Conservation (phyloP, 2,113 vertebrate genomes). For the Pyrgilauda ruficollis region DNA sequence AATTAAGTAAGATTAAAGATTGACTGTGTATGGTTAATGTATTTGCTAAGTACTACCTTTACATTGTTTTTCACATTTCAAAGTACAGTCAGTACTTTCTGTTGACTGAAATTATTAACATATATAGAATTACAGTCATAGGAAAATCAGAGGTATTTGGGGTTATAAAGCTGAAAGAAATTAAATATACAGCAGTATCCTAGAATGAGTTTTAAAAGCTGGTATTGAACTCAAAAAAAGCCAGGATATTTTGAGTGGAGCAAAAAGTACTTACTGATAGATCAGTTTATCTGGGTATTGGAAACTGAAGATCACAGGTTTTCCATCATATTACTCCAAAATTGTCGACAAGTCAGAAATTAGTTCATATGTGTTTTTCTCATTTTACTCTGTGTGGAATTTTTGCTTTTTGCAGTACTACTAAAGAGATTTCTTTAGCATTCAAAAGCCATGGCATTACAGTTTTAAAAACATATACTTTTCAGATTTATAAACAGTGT, state of each 20-base stretch:
- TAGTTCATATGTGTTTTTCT: background rate
- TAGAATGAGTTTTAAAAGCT: background rate
- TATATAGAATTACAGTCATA: background rate
- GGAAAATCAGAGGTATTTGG: background rate
- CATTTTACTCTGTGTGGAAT: background rate
- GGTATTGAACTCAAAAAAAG: background rate
- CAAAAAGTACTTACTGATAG: background rate
- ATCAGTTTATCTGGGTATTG: background rate
- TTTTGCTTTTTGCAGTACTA: background rate
- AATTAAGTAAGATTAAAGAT: background rate
- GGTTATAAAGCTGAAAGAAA: background rate
- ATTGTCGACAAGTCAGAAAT: background rate
- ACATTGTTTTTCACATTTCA: background rate
- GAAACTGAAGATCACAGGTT: background rate
- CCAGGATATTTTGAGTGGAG: background rate
- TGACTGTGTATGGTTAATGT: background rate
- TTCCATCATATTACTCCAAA: background rate
- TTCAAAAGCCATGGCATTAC: background rate
- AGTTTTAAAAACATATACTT: background rate
- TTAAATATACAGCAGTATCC: background rate
- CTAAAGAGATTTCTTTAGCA: background rate
- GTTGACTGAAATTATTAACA: background rate
- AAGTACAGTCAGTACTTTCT: background rate
- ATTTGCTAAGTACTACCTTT: background rate
- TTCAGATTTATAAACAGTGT: background rate